These are phyloP conservation scores for Scotopteryx bipunctaria DNA, from an alignment of 2,888 invertebrate genomes.

Conservation along the genomic window DNA sequence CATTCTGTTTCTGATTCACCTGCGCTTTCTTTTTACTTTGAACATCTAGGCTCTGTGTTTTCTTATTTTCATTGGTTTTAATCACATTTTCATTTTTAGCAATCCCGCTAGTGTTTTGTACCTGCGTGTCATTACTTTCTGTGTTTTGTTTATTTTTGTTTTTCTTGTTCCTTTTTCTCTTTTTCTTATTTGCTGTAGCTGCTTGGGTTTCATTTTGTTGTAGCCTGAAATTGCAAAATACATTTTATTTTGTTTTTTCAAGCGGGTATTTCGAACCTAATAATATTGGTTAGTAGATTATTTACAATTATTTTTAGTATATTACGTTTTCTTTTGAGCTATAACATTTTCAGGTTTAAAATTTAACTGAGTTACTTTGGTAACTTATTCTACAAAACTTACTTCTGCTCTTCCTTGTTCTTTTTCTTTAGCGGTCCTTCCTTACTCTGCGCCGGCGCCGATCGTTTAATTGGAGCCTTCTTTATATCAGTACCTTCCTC, in stretches of 20 bases:
- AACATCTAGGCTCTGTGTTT: conserved; percentile 6
- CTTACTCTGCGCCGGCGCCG: conserved; percentile 51
- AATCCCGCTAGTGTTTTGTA: conserved; percentile 18
- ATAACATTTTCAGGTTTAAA: background rate
- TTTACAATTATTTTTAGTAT: too few species aligned
- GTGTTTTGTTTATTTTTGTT: conserved; percentile 44
- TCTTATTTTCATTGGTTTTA: conserved; percentile 7
- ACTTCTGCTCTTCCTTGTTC: conserved; percentile 48
- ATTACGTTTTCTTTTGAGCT: too few species aligned
- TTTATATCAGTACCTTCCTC: conserved; percentile 31
- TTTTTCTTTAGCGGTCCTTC: conserved; percentile 60
- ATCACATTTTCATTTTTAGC: conserved; percentile 5
- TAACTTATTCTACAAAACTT: conserved; percentile 9
- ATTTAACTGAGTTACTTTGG: too few species aligned
- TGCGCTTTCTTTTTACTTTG: conserved; percentile 17
- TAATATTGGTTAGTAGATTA: too few species aligned
- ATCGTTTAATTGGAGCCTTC: conserved; percentile 52
- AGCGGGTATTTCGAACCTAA: too few species aligned
- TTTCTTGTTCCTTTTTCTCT: conserved; percentile 53
- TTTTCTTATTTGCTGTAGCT: conserved; percentile 37
- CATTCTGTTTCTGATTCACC: conserved; percentile 14
- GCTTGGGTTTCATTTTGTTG: conserved; percentile 20
- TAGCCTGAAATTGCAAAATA: conserved; percentile 25
- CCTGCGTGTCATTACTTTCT: conserved; percentile 12
- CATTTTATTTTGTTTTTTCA: background rate